These are phyloP conservation scores for Lissonota sp. DNA, from an alignment of 2,888 invertebrate species.

Conservation along the genomic window DNA sequence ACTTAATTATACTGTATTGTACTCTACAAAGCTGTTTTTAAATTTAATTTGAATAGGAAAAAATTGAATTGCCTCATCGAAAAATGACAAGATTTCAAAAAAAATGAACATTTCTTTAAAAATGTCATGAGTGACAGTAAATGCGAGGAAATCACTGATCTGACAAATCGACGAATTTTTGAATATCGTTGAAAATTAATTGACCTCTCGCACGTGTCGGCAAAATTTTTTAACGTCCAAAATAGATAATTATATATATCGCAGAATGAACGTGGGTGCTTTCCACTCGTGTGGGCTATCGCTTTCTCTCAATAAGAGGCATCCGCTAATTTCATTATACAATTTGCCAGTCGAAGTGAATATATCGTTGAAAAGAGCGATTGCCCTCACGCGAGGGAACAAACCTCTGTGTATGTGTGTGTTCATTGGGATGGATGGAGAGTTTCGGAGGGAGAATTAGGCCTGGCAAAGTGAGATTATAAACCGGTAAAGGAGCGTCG, in stretches of 20 bases:
- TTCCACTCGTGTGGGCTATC: conserved; percentile 29
- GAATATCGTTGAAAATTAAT: too few species aligned
- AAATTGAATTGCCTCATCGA: too few species aligned
- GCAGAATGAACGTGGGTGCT: neutral
- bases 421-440: too few species aligned
- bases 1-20: too few species aligned
- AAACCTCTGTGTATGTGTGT: neutral
- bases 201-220: too few species aligned
- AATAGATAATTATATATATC: neutral
- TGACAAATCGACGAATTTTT: too few species aligned
- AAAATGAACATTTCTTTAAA: too few species aligned
- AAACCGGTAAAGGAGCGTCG: conserved; percentile 41
- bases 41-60: too few species aligned
- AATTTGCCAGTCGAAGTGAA: conserved; percentile 42
- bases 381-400: neutral
- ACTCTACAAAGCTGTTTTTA: too few species aligned
- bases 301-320: conserved; percentile 18
- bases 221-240: neutral
- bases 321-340: conserved; percentile 46
- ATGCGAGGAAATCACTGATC: too few species aligned
- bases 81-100: too few species aligned
- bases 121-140: too few species aligned
- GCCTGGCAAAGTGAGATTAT: conserved; percentile 51
- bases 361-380: conserved; percentile 13
- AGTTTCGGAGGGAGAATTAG: conserved; percentile 16